Evolutionary conservation across 2,113 vertebrate genomes (phyloP).

Genomic region (Sinocyclocheilus rhinocerous): DNA sequence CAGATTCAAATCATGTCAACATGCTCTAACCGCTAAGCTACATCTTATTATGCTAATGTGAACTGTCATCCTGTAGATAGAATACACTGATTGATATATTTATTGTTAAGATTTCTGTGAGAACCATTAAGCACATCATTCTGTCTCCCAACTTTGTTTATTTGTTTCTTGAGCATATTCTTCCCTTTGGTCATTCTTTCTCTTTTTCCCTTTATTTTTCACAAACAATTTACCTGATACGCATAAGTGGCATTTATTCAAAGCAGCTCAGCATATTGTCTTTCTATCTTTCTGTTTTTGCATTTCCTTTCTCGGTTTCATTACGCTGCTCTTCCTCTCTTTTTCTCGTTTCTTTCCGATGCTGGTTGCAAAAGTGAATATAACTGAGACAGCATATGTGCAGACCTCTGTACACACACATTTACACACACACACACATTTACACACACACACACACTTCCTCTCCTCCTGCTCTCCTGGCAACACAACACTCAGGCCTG

Average conservation of each 20-base stretch:
- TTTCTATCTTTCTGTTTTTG: background rate
- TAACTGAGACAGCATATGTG: conserved; percentile 39
- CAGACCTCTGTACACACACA: conserved; percentile 2
- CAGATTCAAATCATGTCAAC: too few species aligned
- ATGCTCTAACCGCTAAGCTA: too few species aligned
- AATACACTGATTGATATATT: too few species aligned
- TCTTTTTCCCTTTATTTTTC: background rate
- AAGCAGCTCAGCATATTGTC: conserved; percentile 11
- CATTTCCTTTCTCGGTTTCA: background rate
- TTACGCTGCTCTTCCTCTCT: background rate
- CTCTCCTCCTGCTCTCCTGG: conserved; percentile 37
- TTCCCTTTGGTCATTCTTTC: too few species aligned
- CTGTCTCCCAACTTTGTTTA: too few species aligned
- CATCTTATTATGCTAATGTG: too few species aligned
- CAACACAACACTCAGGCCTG: conserved; percentile 51
- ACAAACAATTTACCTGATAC: conserved; percentile 37
- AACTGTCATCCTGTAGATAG: too few species aligned
- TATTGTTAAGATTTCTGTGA: too few species aligned
- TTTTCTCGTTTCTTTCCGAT: conserved; percentile 20
- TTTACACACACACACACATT: conserved; percentile 11
- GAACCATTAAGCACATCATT: too few species aligned
- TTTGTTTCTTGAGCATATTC: too few species aligned
- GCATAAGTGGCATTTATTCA: conserved; percentile 30
- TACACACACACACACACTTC: conserved; percentile 18
- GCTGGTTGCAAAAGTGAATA: conserved; percentile 1